These are phyloP conservation scores for Stylophora pistillata DNA, from an alignment of 64 coral and sea anemone species.

Conservation along the genomic window DNA sequence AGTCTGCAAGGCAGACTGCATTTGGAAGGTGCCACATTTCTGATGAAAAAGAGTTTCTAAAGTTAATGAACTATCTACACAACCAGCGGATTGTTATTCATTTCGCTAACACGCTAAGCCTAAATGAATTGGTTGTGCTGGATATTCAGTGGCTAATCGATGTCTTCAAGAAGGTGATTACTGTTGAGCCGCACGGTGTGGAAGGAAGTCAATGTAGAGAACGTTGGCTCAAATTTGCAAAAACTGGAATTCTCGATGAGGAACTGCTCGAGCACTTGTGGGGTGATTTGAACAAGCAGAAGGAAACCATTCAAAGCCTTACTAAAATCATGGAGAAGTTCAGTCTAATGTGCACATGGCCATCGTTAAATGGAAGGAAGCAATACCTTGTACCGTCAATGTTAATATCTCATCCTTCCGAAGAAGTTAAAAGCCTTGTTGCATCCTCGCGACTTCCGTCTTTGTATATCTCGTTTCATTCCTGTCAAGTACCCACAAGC, in stretches of 20 bases:
- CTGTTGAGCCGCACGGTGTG: not conserved
- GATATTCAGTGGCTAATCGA: conserved; percentile 28
- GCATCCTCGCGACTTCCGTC: not conserved
- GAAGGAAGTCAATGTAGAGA: not conserved
- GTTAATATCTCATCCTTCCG: not conserved
- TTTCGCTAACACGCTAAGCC: not conserved
- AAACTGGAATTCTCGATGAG: not conserved
- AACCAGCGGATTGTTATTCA: conserved; percentile 17
- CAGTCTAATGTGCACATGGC: conserved; percentile 19
- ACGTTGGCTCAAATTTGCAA: not conserved
- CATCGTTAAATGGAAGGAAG: not conserved
- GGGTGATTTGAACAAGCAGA: not conserved
- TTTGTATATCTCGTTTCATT: not conserved
- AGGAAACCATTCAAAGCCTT: not conserved
- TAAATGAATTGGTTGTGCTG: not conserved
- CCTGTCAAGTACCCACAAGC: conserved; percentile 6
- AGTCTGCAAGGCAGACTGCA: not conserved
- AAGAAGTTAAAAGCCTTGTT: not conserved
- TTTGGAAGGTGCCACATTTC: not conserved
- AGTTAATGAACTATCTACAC: not conserved
- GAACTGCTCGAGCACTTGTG: not conserved
- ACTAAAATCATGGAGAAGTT: conserved; percentile 27
- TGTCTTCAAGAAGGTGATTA: conserved; percentile 26
- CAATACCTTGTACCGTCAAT: conserved; percentile 17
- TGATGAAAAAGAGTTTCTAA: not conserved